Conservation (phyloP, 2,888 invertebrate species). For the Ectemnius continuus region DNA sequence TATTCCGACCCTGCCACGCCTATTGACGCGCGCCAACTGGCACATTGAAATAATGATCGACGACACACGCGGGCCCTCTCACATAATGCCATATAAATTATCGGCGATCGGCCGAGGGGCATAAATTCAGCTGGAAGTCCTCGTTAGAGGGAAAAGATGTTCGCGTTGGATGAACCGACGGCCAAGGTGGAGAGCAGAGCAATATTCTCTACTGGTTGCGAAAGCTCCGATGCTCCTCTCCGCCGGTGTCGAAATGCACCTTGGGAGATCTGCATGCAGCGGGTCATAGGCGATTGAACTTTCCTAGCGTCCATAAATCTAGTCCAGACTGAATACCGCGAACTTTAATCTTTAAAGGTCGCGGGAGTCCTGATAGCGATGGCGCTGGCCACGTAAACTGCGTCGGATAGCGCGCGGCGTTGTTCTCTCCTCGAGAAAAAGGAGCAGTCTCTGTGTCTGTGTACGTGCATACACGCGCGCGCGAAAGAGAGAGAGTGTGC, state of each 20-base stretch:
- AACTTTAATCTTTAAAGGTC: constrained; percentile 77
- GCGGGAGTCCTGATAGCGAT: constrained; percentile 63
- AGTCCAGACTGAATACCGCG: constrained; percentile 72
- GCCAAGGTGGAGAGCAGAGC: neutral
- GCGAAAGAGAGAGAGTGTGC: neutral
- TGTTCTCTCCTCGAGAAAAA: constrained; percentile 42
- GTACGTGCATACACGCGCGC: neutral
- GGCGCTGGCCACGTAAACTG: constrained; percentile 14
- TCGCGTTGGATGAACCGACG: neutral
- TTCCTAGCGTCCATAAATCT: constrained; percentile 69
- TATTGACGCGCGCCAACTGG: constrained; percentile 22
- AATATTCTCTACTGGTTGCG: neutral
- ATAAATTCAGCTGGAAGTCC: neutral
- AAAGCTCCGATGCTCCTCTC: neutral
- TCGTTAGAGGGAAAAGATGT: too few relatives aligned
- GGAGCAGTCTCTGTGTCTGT: constrained; percentile 20
- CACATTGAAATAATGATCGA: constrained; percentile 20
- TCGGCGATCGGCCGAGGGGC: neutral
- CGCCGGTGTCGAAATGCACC: constrained; percentile 37
- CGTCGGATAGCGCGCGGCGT: constrained; percentile 20
- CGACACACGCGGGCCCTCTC: neutral
- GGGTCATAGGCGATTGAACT: constrained; percentile 69
- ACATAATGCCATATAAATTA: neutral
- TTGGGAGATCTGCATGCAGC: constrained; percentile 33
- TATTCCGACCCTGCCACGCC: constrained; percentile 19